Percentiles rank a stretch among this genome's conserved stretches.
Conservation (phyloP, 1,140 invertebrate species). For the Nasonia vitripennis region DNA sequence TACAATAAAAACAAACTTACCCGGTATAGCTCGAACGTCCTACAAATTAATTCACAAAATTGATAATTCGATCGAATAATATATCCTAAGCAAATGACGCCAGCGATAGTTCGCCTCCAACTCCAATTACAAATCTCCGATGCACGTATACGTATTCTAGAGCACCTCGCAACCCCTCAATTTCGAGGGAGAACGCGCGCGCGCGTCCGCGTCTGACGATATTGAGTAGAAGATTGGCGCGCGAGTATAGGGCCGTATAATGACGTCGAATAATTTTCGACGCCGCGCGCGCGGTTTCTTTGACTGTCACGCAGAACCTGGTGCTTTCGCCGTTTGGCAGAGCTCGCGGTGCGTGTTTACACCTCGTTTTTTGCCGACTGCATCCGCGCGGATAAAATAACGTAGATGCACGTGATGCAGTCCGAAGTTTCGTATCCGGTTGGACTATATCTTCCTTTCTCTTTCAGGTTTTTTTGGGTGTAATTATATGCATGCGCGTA, state of each 20-base stretch:
- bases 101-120: no score
- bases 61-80: not conserved
- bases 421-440: conserved; percentile 52
- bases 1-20: no score
- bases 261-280: conserved; percentile 69
- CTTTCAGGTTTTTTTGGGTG: not conserved
- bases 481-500: not conserved
- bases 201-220: conserved; percentile 43
- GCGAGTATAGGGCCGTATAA: conserved; percentile 60
- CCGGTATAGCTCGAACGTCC: no score
- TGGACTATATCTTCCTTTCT: not conserved
- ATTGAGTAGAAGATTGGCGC: conserved; percentile 66
- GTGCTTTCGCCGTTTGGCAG: not conserved
- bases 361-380: not conserved
- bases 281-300: conserved; percentile 65
- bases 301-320: conserved; percentile 67
- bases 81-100: not conserved
- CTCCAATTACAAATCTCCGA: not conserved
- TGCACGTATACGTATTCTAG: not conserved
- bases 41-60: no score
- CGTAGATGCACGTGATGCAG: not conserved
- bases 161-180: not conserved
- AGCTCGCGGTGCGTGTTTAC: conserved; percentile 23
- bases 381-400: conserved; percentile 11
- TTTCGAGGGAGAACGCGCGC: not conserved